Conservation (phyloP, 2,888 invertebrate species). For the Tricholauxania praeusta region DNA sequence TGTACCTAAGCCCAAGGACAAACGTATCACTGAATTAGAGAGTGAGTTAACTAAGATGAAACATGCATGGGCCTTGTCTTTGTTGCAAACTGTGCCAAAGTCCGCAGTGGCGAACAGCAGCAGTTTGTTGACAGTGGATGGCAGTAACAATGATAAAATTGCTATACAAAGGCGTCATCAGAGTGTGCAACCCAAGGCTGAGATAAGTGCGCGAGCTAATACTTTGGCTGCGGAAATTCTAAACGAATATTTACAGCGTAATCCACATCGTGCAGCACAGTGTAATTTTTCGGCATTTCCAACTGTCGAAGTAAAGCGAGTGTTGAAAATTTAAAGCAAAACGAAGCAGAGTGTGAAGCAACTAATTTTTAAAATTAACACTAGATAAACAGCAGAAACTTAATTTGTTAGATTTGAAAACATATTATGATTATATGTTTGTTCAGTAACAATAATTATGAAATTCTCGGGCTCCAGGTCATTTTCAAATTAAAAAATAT, state of each 20-base stretch:
- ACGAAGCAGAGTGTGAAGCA: conserved; percentile 18
- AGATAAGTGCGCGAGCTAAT: conserved; percentile 62
- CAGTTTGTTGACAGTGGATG: conserved; percentile 44
- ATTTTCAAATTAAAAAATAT: too few relatives aligned
- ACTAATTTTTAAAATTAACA: neutral
- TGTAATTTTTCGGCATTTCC: conserved; percentile 66
- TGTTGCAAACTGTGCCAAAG: conserved; percentile 57
- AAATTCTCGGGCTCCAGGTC: too few relatives aligned
- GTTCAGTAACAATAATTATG: too few relatives aligned
- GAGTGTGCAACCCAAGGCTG: conserved; percentile 55
- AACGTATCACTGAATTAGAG: conserved; percentile 70
- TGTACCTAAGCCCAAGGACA: conserved; percentile 69
- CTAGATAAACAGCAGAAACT: too few relatives aligned
- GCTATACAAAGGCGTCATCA: conserved; percentile 58
- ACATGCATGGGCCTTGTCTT: conserved; percentile 68
- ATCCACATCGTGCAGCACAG: conserved; percentile 64
- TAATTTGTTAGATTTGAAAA: too few relatives aligned
- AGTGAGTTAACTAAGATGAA: conserved; percentile 71
- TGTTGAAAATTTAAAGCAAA: conserved; percentile 56
- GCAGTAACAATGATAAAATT: conserved; percentile 34
- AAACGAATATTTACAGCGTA: conserved; percentile 65
- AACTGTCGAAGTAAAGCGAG: conserved; percentile 64
- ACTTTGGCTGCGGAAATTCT: conserved; percentile 65
- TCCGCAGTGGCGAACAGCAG: conserved; percentile 44
- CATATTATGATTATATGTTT: too few relatives aligned